Evolutionary conservation across 1,140 invertebrate genomes (phyloP), one percentile per base, ranked within the genome.

Genomic region (Zaprionus capensis): DNA sequence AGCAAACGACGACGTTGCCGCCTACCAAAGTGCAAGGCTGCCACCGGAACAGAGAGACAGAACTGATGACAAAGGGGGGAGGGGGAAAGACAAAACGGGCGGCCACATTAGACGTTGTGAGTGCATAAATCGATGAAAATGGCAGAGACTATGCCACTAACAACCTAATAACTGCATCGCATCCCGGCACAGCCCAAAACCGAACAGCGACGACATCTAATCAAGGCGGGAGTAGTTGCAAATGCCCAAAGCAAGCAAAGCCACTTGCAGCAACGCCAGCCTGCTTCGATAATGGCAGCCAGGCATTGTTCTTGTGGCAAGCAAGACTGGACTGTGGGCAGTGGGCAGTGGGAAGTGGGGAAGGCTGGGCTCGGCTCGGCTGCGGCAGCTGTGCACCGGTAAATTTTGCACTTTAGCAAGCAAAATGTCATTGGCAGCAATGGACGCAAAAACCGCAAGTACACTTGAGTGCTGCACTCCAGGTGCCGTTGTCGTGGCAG

Each of bases 391-490:
- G 64, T 76, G 81, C 78, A 87, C 71, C 85, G 85, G 85, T 90
- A 90, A 90, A 90, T 90, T 90, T 90, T 90, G 85, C 85, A 90
- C 85, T 90, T 82, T 91, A 85, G 86, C 85, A 80, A 80, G 86
- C 76, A 80, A 91, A 90, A 90, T 90, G 85, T 90, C 85, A 90
- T 90, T 90, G 85, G 86, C 85, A 90, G 85, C 79, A 79, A 79
- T 85, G 85, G 86, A 85, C 79, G 85, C 86, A 90, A 91, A 90
- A 90, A 91, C 85, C 85, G 85, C 85, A 90, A 90, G 85, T 90
- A 90, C 85, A 91, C 85, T 90, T 90, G 85, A 90, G 85, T 90
- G 85, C 79, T 80, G 85, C 86, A 88, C 85, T 88, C 86, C 85
- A 91, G 85, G 82, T 90, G 85, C 81, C 79, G 84, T 84, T 87